Evolutionary conservation across 2,888 invertebrate species (phyloP), one percentile per base, ranked within the genome.

Genomic region (Eudemis profundana): DNA sequence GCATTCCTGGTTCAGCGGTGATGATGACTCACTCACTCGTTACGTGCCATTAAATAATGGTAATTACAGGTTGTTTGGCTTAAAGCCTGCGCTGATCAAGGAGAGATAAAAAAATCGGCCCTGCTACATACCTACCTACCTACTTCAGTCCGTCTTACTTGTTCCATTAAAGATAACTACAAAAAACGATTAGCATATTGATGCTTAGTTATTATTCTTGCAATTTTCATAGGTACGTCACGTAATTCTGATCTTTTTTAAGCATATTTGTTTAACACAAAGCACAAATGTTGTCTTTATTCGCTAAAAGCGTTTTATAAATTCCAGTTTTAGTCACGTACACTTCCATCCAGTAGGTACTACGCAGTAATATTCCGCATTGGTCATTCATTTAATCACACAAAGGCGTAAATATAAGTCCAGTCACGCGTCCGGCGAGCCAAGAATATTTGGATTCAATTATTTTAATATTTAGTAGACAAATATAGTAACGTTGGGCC

Each of bases 381-480:
- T 62, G 64, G 42, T 8, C 46, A 72, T 74, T 74, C 67, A 73
- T 72, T 74, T 72, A 67, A 74, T 72, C 67, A 56, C 67, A 76
- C 74, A 75, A 74, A 72, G 72, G 76, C 68, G 70, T 70, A 70
- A 69, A 72, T 73, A 61, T 57, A 44, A 33, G 50, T 38, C 40
- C 29, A 29, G 42, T 36, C 51, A 46, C 51, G 60, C 29, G 19
- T 59, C 71, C 68, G 61, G 61, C 69, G 69, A 17, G 62, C 38
- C 33, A 23, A 46, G 36, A 44, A 49, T 23, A 40, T 33, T 44
- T 61, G 21, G 19, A 36, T 36, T 44, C 15, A 27, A 47, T 27
- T 56, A 38, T 27, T 40, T 54, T 17, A 36, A 50, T 15, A 47
- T 36, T 42, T 42, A 14, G 5, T 12, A 17, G 17, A 42, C 47